Percentiles rank a stretch among this genome's conserved stretches.
phyloP scores from a whole-genome alignment of 1,140 invertebrate genomes.

The Lysiphlebus fabarum region DNA sequence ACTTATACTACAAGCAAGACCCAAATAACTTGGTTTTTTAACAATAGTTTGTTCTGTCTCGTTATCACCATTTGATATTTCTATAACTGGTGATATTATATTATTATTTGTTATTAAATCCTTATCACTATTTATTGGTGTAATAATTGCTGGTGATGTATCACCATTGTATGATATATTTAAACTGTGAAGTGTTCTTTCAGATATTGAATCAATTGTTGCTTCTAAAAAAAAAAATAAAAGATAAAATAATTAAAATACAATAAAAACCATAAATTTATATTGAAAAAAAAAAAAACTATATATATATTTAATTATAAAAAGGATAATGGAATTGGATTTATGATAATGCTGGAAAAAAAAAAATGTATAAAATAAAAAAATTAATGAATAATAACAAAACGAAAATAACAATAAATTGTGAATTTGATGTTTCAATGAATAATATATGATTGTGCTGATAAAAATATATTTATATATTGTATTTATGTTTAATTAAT shows the following conservation, averaged over 20 bases:
- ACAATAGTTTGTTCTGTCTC: conserved; percentile 45
- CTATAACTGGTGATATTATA: conserved; percentile 8
- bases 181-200: conserved; percentile 51
- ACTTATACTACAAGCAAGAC: conserved; percentile 83
- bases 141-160: conserved; percentile 30
- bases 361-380: too few relatives aligned
- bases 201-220: conserved; percentile 43
- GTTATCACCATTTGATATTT: conserved; percentile 41
- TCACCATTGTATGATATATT: conserved; percentile 48
- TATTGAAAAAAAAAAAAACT: not conserved
- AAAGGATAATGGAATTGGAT: too few relatives aligned
- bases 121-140: conserved; percentile 37
- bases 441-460: not conserved
- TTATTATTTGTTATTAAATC: conserved; percentile 43
- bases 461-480: not conserved
- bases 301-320: too few relatives aligned
- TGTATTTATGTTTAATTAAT: not conserved
- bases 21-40: conserved; percentile 77
- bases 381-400: too few relatives aligned
- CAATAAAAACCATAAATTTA: conserved; percentile 6
- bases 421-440: not conserved
- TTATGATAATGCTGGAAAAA: too few relatives aligned
- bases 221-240: conserved; percentile 2
- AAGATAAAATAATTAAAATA: conserved; percentile 8
- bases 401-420: too few relatives aligned